Conservation (phyloP, 1,140 invertebrate species). For the Littorina saxatilis region DNA sequence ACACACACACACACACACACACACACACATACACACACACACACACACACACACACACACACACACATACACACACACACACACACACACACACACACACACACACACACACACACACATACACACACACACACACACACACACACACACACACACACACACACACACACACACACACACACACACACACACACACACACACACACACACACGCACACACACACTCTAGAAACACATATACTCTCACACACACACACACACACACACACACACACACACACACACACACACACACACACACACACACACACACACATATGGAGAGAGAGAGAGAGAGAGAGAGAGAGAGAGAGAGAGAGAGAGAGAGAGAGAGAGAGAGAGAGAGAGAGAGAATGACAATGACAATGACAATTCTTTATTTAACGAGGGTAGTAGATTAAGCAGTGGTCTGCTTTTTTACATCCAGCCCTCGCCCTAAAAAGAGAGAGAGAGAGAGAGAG, state of each 20-base stretch:
- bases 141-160: neutral
- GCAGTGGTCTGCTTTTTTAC: too few species aligned
- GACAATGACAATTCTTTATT: too few species aligned
- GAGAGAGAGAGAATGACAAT: neutral
- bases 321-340: neutral
- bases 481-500: too few species aligned
- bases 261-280: constrained; percentile 18
- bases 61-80: neutral
- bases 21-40: neutral
- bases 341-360: neutral
- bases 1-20: neutral
- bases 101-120: neutral
- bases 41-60: neutral
- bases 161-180: neutral
- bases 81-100: neutral
- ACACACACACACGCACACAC: neutral
- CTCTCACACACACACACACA: constrained; percentile 7
- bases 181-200: neutral
- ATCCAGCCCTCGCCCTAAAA: too few species aligned
- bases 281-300: neutral
- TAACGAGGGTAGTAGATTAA: too few species aligned
- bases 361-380: neutral
- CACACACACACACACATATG: neutral
- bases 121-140: neutral
- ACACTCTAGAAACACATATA: constrained; percentile 62